These are phyloP conservation scores for Agrotis clavis DNA, from an alignment of 2,888 invertebrate species.

Conservation along the genomic window DNA sequence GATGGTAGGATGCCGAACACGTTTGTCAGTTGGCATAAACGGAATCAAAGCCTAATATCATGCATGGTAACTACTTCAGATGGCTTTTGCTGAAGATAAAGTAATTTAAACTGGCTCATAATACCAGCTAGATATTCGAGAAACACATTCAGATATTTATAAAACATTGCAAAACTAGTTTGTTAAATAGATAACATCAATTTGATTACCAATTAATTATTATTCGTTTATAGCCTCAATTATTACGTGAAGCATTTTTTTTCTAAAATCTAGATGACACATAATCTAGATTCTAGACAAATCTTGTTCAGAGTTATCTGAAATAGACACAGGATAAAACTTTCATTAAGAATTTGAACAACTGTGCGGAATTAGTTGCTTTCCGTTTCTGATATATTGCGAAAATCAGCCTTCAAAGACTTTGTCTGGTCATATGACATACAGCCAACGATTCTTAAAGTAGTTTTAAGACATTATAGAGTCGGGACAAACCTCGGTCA, in stretches of 20 bases:
- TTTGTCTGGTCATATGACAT: background rate
- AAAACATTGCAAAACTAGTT: constrained; percentile 10
- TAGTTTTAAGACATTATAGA: background rate
- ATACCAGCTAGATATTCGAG: background rate
- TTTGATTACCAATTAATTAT: constrained; percentile 10
- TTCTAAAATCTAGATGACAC: background rate
- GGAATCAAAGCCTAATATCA: background rate
- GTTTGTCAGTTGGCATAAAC: background rate
- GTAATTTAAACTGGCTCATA: background rate
- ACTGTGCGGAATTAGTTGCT: background rate
- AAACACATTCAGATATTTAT: background rate
- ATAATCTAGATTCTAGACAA: background rate
- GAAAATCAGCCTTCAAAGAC: background rate
- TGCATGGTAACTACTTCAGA: background rate
- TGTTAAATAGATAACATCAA: background rate
- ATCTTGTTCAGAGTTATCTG: background rate
- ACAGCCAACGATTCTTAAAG: background rate
- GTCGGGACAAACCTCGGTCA: constrained; percentile 15
- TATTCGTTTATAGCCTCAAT: background rate
- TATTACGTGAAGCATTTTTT: too few species aligned
- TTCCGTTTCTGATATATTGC: background rate
- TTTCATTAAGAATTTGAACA: background rate
- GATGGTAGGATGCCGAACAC: too few species aligned
- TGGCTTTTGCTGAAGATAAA: background rate
- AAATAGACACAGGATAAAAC: background rate